Evolutionary conservation across 2,113 vertebrate genomes (phyloP), one percentile per base, ranked within the genome.

Genomic region (Mastomys natalensis): DNA sequence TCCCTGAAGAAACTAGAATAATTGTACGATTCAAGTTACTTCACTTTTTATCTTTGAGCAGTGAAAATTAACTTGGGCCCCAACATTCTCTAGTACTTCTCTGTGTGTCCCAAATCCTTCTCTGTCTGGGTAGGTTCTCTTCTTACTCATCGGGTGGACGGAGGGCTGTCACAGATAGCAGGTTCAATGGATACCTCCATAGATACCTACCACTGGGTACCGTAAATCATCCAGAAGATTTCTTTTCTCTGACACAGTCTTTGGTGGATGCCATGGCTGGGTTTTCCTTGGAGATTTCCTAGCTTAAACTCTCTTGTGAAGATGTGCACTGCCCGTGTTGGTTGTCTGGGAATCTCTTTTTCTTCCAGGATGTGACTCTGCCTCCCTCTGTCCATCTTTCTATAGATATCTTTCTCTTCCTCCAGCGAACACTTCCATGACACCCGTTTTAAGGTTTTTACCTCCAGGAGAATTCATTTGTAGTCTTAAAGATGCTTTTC

Each of bases 351-450:
- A 89, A 10, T 68, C 1, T 53, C 13, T 21, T 73, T 40, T 72
- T 34, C n/a, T 73, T 73, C n/a, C 34, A 3, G 43, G 31, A 37
- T 48, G 17, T 22, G 84, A 48, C 40, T 84, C 55, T 86, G 60
- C 26, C 21, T 53, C 13, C 1, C 21, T 58, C 45, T 34, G 19
- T 0, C 24, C 2, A 72, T 9, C 15, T 9, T 13, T 81, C n/a
- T 53, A 19, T 40, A 60, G 64, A 2, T 40, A 21, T 37, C 43
- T 21, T 40, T 21, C n/a, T 68, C 5, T n/a, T n/a, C 40, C 90
- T 74, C 12, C 58, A 31, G 1, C 2, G 31, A 53, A 70, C 4
- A 1, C 3, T 3, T 86, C 40, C 0, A 0, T 43, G 10, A 3
- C 7, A 84, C 60, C 9, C 17, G 13, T 62, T 87, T 40, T 53